Evolutionary conservation across 2,797 vertebrate species (phyloP), one percentile per base, ranked within the genome.

Genomic region (Nannoperca australis): DNA sequence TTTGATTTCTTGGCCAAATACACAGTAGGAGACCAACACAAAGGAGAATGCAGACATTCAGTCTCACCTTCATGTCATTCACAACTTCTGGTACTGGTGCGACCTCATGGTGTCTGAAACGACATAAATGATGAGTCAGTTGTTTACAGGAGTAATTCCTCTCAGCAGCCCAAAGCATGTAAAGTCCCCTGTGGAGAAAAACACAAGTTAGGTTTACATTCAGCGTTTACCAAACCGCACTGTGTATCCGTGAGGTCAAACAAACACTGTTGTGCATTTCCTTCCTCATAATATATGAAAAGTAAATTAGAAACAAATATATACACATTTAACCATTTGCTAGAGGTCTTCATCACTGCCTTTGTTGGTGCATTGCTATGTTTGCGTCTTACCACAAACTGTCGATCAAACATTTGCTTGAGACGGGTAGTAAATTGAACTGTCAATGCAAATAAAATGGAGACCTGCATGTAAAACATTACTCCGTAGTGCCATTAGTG

Each of bases 1-100:
- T 51, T 34, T 24, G 5, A 54, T n/a, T 17, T n/a, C 15, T 27
- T 44, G 14, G 5, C 18, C 30, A 66, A 20, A 65, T 70, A 27
- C 1, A 22, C 18, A 67, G 30, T 0, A 5, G 36, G 4, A 17
- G 3, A 60, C 13, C 27, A 59, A 7, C 15, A 45, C 11, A 32
- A 8, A 34, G 63, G 36, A 59, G 8, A 38, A 54, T n/a, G 4
- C 6, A 11, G 24, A 24, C 2, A 36, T 38, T 3, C 24, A 66
- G n/a, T 3, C 83, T 72, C 79, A 94, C 95, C 94, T 96, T 96
- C 95, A 96, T 95, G 70, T 96, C 95, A 63, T 92, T 94, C 34
- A 94, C 84, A 59, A 95, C 93, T 69, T 96, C 95, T 69, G 94
- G 90, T 20, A 95, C 83, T 5, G 95, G 95, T 15, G 94, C 93